Evolutionary conservation across 2,113 vertebrate species (phyloP).

Genomic region (Megaleporinus macrocephalus): DNA sequence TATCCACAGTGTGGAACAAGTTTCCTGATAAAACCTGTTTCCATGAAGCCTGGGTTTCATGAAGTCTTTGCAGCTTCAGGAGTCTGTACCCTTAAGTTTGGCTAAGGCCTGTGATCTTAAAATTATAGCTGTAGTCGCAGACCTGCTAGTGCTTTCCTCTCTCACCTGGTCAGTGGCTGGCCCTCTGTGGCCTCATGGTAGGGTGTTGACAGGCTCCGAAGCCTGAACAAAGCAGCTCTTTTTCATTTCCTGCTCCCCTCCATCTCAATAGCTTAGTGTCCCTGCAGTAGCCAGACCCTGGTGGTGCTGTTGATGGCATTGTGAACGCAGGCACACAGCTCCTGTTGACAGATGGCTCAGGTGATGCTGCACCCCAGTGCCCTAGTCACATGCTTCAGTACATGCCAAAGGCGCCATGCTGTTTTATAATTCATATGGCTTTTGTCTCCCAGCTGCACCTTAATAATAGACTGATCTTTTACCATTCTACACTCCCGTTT

Average conservation of each 20-base stretch:
- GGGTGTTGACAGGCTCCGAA: slow-evolving; percentile 59
- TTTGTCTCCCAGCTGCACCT: slow-evolving; percentile 10
- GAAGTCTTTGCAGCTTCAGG: too few relatives aligned
- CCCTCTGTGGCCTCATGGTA: slow-evolving; percentile 41
- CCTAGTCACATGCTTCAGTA: slow-evolving; percentile 22
- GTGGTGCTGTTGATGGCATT: slow-evolving; percentile 57
- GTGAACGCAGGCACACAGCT: slow-evolving; percentile 27
- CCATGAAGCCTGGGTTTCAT: neutral
- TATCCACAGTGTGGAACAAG: neutral
- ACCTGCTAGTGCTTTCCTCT: neutral
- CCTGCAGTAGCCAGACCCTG: slow-evolving; percentile 30
- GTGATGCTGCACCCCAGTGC: slow-evolving; percentile 42
- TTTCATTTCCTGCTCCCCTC: slow-evolving; percentile 22
- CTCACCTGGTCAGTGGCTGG: slow-evolving; percentile 28
- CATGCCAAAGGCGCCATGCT: slow-evolving; percentile 25
- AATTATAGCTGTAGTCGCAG: neutral
- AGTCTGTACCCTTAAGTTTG: slow-evolving; percentile 6
- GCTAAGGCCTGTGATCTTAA: neutral
- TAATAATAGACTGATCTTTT: slow-evolving; percentile 8
- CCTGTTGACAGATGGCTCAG: slow-evolving; percentile 62
- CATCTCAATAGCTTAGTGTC: slow-evolving; percentile 30
- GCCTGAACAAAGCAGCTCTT: slow-evolving; percentile 40
- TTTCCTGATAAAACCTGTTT: neutral
- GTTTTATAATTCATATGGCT: slow-evolving; percentile 56
- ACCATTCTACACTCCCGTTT: neutral